Conservation (phyloP, 1,140 invertebrate species). For the Sarcophaga bullata region DNA sequence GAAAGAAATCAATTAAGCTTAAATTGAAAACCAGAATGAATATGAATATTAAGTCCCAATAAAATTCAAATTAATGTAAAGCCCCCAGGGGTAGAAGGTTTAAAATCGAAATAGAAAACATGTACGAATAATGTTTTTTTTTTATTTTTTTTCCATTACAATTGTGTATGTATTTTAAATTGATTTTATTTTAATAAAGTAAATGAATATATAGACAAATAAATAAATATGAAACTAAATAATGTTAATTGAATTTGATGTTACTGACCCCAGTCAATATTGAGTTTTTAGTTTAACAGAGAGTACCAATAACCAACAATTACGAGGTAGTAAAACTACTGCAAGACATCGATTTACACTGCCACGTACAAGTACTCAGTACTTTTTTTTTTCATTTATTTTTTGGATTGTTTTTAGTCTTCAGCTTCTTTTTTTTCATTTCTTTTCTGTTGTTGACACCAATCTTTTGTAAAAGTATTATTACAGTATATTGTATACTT, state of each 20-base stretch:
- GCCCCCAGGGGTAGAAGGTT: background rate
- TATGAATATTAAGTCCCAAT: background rate
- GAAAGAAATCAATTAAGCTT: background rate
- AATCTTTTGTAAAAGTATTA: background rate
- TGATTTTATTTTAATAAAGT: background rate
- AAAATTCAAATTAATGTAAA: background rate
- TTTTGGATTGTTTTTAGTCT: too few species aligned
- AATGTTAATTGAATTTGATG: conserved; percentile 23
- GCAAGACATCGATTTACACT: too few species aligned
- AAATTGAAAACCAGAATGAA: background rate
- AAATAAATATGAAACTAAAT: background rate
- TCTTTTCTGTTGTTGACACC: background rate
- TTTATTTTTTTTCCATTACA: background rate
- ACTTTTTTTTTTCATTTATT: too few species aligned
- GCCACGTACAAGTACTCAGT: too few species aligned
- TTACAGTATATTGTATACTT: too few species aligned
- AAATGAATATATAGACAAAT: background rate
- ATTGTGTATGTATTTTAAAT: background rate
- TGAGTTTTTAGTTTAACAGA: background rate
- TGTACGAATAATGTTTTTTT: too few species aligned
- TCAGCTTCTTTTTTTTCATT: conserved; percentile 4
- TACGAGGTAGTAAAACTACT: background rate
- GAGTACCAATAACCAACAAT: background rate
- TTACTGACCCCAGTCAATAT: conserved; percentile 32
- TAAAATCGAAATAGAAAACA: too few species aligned